Percentiles rank a stretch among this genome's conserved stretches.
Conservation (phyloP, 2,888 invertebrate genomes). For the Eupithecia tripunctaria region DNA sequence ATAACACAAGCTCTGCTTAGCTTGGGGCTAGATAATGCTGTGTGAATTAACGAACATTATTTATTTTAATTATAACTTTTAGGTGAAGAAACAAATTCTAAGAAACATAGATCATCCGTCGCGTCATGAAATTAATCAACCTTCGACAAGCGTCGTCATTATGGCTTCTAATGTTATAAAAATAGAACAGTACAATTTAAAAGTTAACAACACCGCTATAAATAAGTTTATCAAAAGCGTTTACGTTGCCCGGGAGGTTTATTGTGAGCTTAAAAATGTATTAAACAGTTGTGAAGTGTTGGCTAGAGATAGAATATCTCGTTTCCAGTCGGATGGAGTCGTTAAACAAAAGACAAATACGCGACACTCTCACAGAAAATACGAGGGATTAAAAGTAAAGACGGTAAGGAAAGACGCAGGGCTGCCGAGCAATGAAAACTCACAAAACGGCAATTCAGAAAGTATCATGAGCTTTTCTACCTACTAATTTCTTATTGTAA, state of each 20-base stretch:
- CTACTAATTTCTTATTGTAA: not conserved
- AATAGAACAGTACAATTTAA: not conserved
- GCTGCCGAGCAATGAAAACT: slow-evolving; percentile 48
- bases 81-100: not conserved
- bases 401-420: slow-evolving; percentile 56
- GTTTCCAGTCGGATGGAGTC: slow-evolving; percentile 66
- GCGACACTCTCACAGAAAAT: slow-evolving; percentile 72
- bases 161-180: not conserved
- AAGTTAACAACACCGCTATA: slow-evolving; percentile 4
- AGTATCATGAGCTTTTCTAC: not conserved
- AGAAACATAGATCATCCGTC: not conserved
- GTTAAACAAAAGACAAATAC: slow-evolving; percentile 76
- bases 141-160: not conserved
- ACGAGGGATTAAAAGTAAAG: slow-evolving; percentile 78
- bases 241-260: slow-evolving; percentile 6
- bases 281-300: slow-evolving; percentile 40
- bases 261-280: slow-evolving; percentile 24
- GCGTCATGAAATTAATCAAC: not conserved
- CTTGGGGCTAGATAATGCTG: too few species aligned
- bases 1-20: too few species aligned
- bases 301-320: slow-evolving; percentile 55
- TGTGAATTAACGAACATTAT: too few species aligned
- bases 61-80: too few species aligned
- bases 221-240: slow-evolving; percentile 20
- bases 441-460: not conserved